phyloP scores from a whole-genome alignment of 2,888 invertebrate genomes.

The Polydrusus pterygomalis region DNA sequence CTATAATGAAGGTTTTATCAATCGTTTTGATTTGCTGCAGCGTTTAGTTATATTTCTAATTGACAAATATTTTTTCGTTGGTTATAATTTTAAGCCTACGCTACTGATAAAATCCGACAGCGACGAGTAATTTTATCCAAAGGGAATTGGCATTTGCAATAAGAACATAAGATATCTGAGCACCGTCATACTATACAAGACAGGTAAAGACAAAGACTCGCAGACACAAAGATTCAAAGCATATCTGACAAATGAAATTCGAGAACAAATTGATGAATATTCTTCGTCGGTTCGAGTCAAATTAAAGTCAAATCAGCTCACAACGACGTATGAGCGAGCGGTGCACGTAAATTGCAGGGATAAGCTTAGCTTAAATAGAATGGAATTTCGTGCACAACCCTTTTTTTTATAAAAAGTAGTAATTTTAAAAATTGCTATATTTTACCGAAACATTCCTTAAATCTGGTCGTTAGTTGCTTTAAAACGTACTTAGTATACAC shows the following conservation, averaged over 20 bases:
- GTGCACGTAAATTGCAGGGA: conserved; percentile 56
- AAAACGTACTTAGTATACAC: too few relatives aligned
- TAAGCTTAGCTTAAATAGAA: conserved; percentile 43
- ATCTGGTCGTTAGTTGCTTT: too few relatives aligned
- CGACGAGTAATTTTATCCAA: conserved; percentile 5
- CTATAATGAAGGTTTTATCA: too few relatives aligned
- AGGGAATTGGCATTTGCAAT: conserved; percentile 7
- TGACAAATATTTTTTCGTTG: too few relatives aligned
- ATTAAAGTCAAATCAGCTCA: conserved; percentile 37
- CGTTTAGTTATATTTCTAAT: too few relatives aligned
- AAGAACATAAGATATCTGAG: conserved; percentile 6
- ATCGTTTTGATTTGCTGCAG: too few relatives aligned
- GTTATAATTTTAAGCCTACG: background rate
- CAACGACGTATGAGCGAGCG: conserved; percentile 52
- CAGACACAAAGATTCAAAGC: conserved; percentile 52
- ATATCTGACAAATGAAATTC: conserved; percentile 60
- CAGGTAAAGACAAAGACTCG: conserved; percentile 37
- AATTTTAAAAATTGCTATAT: too few relatives aligned
- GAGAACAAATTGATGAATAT: conserved; percentile 64
- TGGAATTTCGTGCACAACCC: background rate
- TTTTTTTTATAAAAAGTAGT: too few relatives aligned
- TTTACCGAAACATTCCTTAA: too few relatives aligned
- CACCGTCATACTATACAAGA: conserved; percentile 14
- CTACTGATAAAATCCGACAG: conserved; percentile 1
- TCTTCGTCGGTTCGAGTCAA: conserved; percentile 59